Conservation (phyloP, 2,113 vertebrate species). For the Lasiurus borealis region DNA sequence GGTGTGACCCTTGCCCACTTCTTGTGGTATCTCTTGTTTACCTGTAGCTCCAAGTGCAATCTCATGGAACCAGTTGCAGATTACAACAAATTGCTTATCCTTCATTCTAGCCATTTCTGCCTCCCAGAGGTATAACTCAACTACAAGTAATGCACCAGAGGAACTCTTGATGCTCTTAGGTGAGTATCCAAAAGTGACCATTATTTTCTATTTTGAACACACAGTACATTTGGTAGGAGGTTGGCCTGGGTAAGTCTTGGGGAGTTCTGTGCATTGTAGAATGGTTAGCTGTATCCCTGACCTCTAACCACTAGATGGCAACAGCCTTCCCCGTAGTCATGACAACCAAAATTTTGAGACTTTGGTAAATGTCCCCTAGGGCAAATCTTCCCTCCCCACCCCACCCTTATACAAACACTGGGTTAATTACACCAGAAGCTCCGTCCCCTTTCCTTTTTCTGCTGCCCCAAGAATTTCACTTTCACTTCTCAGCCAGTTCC, state of each 20-base stretch:
- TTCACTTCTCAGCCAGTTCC: slow-evolving; percentile 55
- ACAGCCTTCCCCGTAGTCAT: background rate
- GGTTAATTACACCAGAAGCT: background rate
- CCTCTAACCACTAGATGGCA: slow-evolving; percentile 11
- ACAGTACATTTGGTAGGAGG: background rate
- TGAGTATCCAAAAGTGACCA: background rate
- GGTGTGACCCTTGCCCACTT: background rate
- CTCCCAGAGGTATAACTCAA: background rate
- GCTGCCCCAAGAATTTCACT: slow-evolving; percentile 15
- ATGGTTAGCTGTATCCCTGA: background rate
- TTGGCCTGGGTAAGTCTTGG: background rate
- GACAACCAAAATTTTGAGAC: background rate
- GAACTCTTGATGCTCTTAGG: background rate
- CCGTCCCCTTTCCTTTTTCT: background rate
- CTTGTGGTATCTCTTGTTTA: background rate
- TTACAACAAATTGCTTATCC: background rate
- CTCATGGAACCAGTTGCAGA: background rate
- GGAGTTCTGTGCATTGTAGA: background rate
- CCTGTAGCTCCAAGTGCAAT: background rate
- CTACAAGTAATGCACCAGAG: background rate
- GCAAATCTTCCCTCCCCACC: background rate
- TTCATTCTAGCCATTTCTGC: background rate
- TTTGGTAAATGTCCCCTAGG: background rate
- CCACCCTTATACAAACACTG: accelerated
- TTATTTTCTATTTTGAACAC: background rate